Evolutionary conservation across 2,113 vertebrate species (phyloP), one percentile per base, ranked within the genome.

Genomic region (Calyptomena viridis): DNA sequence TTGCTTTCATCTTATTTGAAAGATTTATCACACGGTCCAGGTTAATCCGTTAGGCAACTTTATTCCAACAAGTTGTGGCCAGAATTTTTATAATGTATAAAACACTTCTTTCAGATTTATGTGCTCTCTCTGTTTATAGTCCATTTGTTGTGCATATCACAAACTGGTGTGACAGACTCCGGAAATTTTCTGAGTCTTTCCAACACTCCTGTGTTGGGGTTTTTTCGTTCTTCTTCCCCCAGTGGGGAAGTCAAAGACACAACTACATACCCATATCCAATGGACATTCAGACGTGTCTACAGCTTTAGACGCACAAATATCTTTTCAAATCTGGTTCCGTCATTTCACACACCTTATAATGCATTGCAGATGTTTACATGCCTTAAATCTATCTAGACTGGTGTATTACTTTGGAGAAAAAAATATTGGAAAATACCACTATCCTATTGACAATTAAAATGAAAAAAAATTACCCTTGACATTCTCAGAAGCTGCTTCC

Each of bases 1-100:
- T 93, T 84, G 46, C 30, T 94, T 84, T 78, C 40, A 86, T 71
- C 27, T 67, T 56, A 66, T 39, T 58, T 84, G 67, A 91, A 94
- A 90, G 40, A 35, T 71, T 91, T 82, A 91, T 76, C 37, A 37
- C 24, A 19, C n/a, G 25, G 30, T 53, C 53, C 72, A 87, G 53
- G 88, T 92, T 87, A 93, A 92, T 83, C 87, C 1, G 0, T 82
- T 86, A 84, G 66, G 52, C 50, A 83, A 64, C 49, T 13, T 35
- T 73, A 88, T 37, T 88, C 64, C 68, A 91, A 66, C 23, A 85
- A 88, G 52, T 50, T 73, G 14, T 60, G 58, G 37, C 58, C 64
- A 60, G 28, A n/a, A 35, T 88, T 85, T 92, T 94, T 95, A 64
- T 62, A 82, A 80, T 2, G 3, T 20, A 66, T 53, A 28, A 63